Percentiles rank a stretch among this genome's conserved stretches.
Evolutionary conservation across 2,797 vertebrate genomes (phyloP).

Genomic region (Gobio occitaniae): DNA sequence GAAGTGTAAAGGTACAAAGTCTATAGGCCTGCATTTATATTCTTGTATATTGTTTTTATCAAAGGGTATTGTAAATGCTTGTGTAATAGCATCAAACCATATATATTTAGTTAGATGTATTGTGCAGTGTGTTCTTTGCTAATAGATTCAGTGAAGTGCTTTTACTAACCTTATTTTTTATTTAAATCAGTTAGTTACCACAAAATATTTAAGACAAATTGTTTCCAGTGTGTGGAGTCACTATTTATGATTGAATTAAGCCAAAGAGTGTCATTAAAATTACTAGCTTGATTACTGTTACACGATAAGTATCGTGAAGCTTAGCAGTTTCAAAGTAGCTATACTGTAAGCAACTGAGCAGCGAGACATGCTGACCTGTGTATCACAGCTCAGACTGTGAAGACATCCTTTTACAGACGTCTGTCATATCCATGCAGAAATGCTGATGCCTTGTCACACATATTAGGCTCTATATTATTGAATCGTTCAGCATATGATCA

Average conservation of each 20-base stretch:
- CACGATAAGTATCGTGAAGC: not conserved
- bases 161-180: not conserved
- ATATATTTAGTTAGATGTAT: too few species aligned
- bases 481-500: slow-evolving; percentile 36
- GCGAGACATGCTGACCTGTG: slow-evolving; percentile 18
- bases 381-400: slow-evolving; percentile 9
- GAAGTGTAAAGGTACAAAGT: not conserved
- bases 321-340: slow-evolving; percentile 15
- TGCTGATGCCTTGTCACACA: slow-evolving; percentile 24
- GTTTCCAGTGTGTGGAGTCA: not conserved
- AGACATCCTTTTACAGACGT: slow-evolving; percentile 10
- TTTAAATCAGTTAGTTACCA: not conserved
- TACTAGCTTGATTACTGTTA: not conserved
- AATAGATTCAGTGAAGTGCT: not conserved
- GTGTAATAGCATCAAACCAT: too few species aligned
- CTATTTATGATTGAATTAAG: not conserved
- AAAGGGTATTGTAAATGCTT: not conserved
- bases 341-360: not conserved
- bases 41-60: too few species aligned
- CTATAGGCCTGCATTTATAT: not conserved
- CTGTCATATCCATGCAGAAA: slow-evolving; percentile 18
- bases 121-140: not conserved
- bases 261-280: not conserved
- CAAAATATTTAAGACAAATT: not conserved
- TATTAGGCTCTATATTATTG: not conserved